These are phyloP conservation scores for Laticauda colubrina DNA, from an alignment of 2,113 vertebrate species.

Conservation along the genomic window DNA sequence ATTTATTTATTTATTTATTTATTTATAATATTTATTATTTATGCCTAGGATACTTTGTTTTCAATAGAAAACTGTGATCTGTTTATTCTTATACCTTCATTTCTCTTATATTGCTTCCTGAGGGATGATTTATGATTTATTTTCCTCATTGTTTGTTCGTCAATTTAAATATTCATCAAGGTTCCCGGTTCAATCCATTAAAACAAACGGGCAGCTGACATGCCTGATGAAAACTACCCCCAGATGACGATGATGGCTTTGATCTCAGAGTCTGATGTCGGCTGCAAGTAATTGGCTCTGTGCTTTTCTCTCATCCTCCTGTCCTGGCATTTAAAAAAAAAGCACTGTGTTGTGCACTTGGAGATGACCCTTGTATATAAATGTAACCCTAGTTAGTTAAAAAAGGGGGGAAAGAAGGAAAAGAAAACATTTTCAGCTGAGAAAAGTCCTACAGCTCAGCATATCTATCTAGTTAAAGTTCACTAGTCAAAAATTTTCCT, in stretches of 20 bases:
- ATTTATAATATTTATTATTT: neutral
- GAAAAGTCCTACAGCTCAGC: slow-evolving; percentile 18
- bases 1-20: too few relatives aligned
- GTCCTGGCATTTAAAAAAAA: slow-evolving; percentile 57
- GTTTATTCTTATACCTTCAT: neutral
- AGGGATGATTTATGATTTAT: neutral
- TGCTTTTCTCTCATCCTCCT: slow-evolving; percentile 53
- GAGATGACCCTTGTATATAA: slow-evolving; percentile 59
- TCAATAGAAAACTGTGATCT: slow-evolving; percentile 14
- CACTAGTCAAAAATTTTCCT: neutral
- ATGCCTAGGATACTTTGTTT: neutral
- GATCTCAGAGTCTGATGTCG: slow-evolving; percentile 47
- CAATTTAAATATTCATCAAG: slow-evolving; percentile 16
- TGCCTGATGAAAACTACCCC: slow-evolving; percentile 43
- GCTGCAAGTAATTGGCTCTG: slow-evolving; percentile 39
- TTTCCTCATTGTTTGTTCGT: neutral
- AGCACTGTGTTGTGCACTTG: slow-evolving; percentile 41
- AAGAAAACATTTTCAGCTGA: slow-evolving; percentile 24
- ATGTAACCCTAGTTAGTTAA: slow-evolving; percentile 45
- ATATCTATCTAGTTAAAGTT: slow-evolving; percentile 23
- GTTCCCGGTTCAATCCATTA: slow-evolving; percentile 20
- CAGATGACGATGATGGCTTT: slow-evolving; percentile 49
- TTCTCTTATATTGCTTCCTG: neutral
- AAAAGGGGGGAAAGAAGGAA: slow-evolving; percentile 5
- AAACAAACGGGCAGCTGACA: slow-evolving; percentile 33